These are phyloP conservation scores for Syngnathus rostellatus DNA, from an alignment of 2,797 vertebrate species.

Conservation along the genomic window DNA sequence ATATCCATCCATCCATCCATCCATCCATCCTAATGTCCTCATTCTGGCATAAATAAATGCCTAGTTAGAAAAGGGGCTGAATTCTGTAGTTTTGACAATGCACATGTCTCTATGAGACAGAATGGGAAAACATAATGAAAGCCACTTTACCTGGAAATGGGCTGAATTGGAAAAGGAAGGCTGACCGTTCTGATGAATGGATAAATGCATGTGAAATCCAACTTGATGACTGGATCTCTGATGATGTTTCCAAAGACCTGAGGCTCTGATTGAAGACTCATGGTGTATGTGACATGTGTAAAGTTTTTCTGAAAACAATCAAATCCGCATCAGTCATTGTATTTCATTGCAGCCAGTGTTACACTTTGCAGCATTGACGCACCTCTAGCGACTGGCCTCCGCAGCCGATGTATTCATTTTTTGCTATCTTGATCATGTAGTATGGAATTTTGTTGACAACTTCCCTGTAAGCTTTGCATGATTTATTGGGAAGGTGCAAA, in stretches of 20 bases:
- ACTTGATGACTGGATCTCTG: conserved; percentile 54
- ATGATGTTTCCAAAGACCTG: conserved; percentile 53
- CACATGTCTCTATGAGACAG: neutral
- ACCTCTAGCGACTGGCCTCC: conserved; percentile 62
- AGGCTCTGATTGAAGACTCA: conserved; percentile 56
- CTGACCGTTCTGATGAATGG: conserved; percentile 59
- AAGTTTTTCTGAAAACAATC: conserved; percentile 53
- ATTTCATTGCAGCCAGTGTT: neutral
- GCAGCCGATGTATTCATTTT: conserved; percentile 56
- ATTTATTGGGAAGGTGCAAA: conserved; percentile 58
- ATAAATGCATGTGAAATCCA: conserved; percentile 63
- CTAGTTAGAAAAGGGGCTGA: neutral
- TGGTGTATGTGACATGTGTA: conserved; percentile 58
- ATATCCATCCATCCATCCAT: neutral
- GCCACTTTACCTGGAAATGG: conserved; percentile 50
- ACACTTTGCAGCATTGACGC: neutral
- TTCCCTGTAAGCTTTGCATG: conserved; percentile 48
- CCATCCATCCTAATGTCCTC: neutral
- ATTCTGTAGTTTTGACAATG: neutral
- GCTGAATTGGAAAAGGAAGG: conserved; percentile 51
- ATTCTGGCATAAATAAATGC: neutral
- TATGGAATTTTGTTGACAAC: conserved; percentile 32
- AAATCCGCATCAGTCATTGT: neutral
- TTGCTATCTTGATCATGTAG: conserved; percentile 48
- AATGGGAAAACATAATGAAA: neutral